phyloP scores from a whole-genome alignment of 2,113 vertebrate species.

The Murina feae region DNA sequence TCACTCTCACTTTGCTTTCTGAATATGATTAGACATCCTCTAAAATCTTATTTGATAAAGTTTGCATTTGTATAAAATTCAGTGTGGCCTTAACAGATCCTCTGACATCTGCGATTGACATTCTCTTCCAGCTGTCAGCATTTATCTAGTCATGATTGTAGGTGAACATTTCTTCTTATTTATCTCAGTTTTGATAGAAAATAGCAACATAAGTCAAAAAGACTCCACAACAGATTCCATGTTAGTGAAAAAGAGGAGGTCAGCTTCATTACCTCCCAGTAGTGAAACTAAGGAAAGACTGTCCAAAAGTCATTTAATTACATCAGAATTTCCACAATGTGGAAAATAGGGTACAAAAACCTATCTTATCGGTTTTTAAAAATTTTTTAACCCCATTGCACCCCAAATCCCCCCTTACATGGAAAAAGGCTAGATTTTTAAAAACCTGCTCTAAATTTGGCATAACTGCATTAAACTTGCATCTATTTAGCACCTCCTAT shows the following conservation, averaged over 20 bases:
- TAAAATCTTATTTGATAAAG: not conserved
- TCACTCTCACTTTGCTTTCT: not conserved
- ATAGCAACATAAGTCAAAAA: slow-evolving; percentile 6
- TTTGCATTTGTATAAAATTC: not conserved
- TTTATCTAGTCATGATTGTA: slow-evolving; percentile 17
- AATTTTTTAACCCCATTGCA: not conserved
- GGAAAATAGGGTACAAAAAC: not conserved
- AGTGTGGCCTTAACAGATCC: not conserved
- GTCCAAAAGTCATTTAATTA: not conserved
- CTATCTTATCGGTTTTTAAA: not conserved
- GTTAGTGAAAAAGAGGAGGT: not conserved
- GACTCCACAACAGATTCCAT: not conserved
- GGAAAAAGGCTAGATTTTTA: not conserved
- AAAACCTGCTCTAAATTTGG: not conserved
- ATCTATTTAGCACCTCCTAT: not conserved
- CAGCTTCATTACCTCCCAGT: not conserved
- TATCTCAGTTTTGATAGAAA: slow-evolving; percentile 31
- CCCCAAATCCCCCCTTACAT: not conserved
- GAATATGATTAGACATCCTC: not conserved
- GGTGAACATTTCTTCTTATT: slow-evolving; percentile 7
- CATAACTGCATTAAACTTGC: not conserved
- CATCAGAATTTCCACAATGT: not conserved
- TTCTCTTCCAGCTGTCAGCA: not conserved
- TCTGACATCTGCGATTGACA: not conserved
- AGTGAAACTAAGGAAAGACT: not conserved